A percentile compares a stretch with the other conserved stretches of the same genome.
Conservation (phyloP, 2,113 vertebrate species). For the Scartelaos histophorus region DNA sequence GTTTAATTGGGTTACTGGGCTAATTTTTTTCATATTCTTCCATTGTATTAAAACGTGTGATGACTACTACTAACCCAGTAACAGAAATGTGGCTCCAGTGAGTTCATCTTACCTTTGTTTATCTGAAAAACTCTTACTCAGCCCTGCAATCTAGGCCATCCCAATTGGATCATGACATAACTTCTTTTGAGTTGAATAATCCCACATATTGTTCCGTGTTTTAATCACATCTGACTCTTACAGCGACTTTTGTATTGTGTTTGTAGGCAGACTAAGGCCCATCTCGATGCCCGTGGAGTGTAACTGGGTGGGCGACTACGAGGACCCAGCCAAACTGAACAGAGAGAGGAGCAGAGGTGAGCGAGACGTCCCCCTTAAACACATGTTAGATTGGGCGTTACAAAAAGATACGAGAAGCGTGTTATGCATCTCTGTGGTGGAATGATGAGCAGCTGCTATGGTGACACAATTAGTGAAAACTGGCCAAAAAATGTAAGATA, state of each 20-base stretch:
- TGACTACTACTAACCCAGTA: no score
- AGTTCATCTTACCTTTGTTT: background rate
- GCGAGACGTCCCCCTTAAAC: slow-evolving; percentile 43
- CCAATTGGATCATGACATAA: background rate
- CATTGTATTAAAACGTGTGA: no score
- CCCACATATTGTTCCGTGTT: background rate
- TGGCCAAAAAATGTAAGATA: no score
- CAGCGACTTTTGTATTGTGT: slow-evolving; percentile 19
- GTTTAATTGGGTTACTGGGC: no score
- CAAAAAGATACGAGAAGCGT: no score
- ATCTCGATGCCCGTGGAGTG: slow-evolving; percentile 99
- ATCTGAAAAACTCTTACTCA: background rate
- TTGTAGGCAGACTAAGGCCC: slow-evolving; percentile 91
- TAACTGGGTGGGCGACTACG: slow-evolving; percentile 97
- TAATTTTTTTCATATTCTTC: no score
- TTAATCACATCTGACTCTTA: background rate
- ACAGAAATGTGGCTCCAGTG: background rate
- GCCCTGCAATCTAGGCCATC: background rate
- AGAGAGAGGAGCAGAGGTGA: slow-evolving; percentile 97
- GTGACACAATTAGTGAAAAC: no score
- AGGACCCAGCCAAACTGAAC: slow-evolving; percentile 95
- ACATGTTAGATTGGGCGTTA: no score
- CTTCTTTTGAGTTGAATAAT: background rate
- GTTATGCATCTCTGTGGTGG: no score
- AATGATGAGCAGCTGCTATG: no score